Conservation (phyloP, 2,113 vertebrate species). For the Neogale vison region DNA sequence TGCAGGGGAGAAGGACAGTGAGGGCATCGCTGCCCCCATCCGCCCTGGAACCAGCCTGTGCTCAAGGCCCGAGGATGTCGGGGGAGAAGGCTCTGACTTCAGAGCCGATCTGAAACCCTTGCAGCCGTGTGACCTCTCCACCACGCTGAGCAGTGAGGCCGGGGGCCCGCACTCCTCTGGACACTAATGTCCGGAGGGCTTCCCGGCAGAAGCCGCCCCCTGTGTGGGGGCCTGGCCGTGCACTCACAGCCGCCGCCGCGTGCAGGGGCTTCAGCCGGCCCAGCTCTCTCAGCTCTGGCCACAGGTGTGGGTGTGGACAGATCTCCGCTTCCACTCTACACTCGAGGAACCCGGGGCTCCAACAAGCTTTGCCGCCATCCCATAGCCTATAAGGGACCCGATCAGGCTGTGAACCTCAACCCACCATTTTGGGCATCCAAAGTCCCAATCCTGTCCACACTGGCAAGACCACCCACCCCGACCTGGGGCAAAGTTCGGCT, state of each 20-base stretch:
- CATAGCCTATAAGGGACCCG: not conserved
- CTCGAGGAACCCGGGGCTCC: not conserved
- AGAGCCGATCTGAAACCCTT: too few relatives aligned
- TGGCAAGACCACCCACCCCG: too few relatives aligned
- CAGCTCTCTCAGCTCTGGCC: rapidly evolving
- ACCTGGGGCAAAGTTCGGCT: not conserved
- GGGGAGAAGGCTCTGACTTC: not conserved
- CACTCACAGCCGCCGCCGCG: rapidly evolving
- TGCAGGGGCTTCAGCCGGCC: too few relatives aligned
- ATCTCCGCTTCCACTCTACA: not conserved
- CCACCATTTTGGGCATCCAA: not conserved
- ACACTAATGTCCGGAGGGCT: not conserved
- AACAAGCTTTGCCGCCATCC: not conserved
- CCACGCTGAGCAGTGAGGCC: not conserved
- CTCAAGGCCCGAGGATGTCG: not conserved
- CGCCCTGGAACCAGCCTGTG: too few relatives aligned
- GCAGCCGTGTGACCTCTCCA: not conserved
- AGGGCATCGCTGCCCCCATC: not conserved
- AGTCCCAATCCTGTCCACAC: not conserved
- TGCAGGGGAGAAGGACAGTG: too few relatives aligned
- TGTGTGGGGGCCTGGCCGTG: rapidly evolving
- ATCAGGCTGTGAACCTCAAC: not conserved
- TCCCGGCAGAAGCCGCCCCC: not conserved
- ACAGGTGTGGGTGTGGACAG: not conserved
- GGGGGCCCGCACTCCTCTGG: not conserved